phyloP scores from a whole-genome alignment of 2,113 vertebrate species.

The Caloenas nicobarica region DNA sequence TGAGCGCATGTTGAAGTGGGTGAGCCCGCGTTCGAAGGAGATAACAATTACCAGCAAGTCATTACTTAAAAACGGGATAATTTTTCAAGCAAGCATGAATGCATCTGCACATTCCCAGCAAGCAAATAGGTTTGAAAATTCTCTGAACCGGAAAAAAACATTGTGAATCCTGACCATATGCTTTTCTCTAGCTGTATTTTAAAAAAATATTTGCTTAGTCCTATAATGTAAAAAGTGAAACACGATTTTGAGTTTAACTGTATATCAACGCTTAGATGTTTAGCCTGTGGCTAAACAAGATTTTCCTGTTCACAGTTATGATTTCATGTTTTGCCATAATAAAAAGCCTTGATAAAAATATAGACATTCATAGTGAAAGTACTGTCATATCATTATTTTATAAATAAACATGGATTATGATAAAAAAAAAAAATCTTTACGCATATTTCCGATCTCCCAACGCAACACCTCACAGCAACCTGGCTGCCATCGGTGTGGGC shows the following conservation, averaged over 20 bases:
- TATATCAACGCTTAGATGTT: background rate
- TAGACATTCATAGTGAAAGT: background rate
- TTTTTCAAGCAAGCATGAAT: constrained; percentile 43
- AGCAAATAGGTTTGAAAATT: constrained; percentile 12
- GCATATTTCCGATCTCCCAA: rapidly evolving
- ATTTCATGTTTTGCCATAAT: background rate
- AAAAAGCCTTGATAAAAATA: constrained; percentile 30
- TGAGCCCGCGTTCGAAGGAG: background rate
- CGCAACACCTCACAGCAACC: rapidly evolving
- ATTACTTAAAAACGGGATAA: background rate
- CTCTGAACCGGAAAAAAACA: constrained; percentile 21
- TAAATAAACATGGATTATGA: background rate
- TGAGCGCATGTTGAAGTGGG: background rate
- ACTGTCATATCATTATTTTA: background rate
- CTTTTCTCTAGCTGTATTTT: background rate
- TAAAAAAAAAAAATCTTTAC: background rate
- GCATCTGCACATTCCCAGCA: background rate
- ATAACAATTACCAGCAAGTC: constrained; percentile 44
- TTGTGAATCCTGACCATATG: background rate
- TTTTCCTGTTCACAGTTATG: constrained; percentile 34
- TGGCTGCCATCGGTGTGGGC: rapidly evolving
- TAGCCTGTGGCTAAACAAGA: constrained; percentile 34
- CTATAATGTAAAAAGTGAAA: background rate
- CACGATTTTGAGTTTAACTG: background rate
- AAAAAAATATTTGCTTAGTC: constrained; percentile 3